Conservation (phyloP, 2,888 invertebrate species). For the Mesorhabditis spiculigera region DNA sequence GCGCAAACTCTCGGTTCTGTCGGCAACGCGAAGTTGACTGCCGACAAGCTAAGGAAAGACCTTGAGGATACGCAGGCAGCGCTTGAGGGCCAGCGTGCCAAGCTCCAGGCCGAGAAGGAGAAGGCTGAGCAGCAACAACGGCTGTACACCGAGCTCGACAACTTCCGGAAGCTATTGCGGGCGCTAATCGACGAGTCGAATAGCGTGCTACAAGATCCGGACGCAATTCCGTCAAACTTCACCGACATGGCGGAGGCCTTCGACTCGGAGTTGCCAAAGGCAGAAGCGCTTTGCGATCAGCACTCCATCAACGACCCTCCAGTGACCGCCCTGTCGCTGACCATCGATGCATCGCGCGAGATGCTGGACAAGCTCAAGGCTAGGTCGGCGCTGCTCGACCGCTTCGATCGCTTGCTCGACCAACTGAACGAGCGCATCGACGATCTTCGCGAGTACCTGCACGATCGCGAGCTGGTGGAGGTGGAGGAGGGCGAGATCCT, state of each 20-base stretch:
- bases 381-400: constrained; percentile 25
- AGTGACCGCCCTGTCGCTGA: constrained; percentile 20
- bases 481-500: constrained; percentile 5
- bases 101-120: not conserved
- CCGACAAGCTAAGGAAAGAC: not conserved
- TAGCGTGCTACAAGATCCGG: constrained; percentile 27
- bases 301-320: constrained; percentile 20
- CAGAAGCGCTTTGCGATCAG: constrained; percentile 10
- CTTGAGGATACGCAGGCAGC: not conserved
- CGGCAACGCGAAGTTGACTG: not conserved
- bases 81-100: too few species aligned
- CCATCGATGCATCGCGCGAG: constrained; percentile 22
- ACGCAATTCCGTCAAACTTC: constrained; percentile 32
- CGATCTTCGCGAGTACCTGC: not conserved
- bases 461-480: not conserved
- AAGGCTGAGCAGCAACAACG: constrained; percentile 5
- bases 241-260: constrained; percentile 22
- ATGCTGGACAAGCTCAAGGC: constrained; percentile 28
- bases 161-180: constrained; percentile 21
- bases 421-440: not conserved
- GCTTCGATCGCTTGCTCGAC: constrained; percentile 21
- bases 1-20: not conserved
- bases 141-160: constrained; percentile 21
- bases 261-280: constrained; percentile 15
- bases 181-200: constrained; percentile 28